A percentile compares a stretch with the other conserved stretches of the same genome.
Conservation (phyloP, 2,113 vertebrate genomes). For the Anoplopoma fimbria region DNA sequence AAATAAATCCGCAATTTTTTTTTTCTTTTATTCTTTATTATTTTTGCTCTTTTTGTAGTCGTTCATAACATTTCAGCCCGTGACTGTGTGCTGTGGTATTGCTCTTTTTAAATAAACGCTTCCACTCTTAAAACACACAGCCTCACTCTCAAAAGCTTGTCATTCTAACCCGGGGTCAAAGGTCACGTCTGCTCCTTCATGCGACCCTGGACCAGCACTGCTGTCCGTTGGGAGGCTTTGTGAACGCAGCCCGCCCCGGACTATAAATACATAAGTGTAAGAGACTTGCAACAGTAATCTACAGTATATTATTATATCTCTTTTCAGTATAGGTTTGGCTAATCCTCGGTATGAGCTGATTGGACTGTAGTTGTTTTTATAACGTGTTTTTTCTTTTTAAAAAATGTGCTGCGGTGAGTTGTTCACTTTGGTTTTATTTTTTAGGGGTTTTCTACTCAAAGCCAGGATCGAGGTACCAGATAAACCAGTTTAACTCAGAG, state of each 20-base stretch:
- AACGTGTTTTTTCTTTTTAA: conserved; percentile 59
- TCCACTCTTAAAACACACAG: conserved; percentile 39
- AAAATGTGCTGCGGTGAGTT: conserved; percentile 72
- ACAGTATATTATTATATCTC: conserved; percentile 64
- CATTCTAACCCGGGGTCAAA: conserved; percentile 44
- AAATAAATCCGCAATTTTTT: neutral
- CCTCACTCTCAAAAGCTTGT: conserved; percentile 31
- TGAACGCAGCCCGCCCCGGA: conserved; percentile 46
- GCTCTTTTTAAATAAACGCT: conserved; percentile 67
- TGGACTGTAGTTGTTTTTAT: conserved; percentile 73
- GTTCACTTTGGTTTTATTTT: conserved; percentile 66
- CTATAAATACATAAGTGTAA: conserved; percentile 70
- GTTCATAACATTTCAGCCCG: conserved; percentile 55
- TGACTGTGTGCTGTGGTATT: conserved; percentile 67
- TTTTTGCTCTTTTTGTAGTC: conserved; percentile 20
- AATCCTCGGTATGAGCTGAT: conserved; percentile 62
- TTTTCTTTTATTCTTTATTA: neutral
- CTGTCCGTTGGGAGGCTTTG: conserved; percentile 38
- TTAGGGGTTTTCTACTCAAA: conserved; percentile 38
- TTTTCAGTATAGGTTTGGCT: conserved; percentile 69
- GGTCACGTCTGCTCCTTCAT: no score
- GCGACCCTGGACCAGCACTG: conserved; percentile 29
- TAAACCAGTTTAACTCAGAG: conserved; percentile 13
- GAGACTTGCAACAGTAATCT: conserved; percentile 65
- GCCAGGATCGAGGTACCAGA: conserved; percentile 20